Evolutionary conservation across 2,888 invertebrate species (phyloP).

Genomic region (Myopa testacea): DNA sequence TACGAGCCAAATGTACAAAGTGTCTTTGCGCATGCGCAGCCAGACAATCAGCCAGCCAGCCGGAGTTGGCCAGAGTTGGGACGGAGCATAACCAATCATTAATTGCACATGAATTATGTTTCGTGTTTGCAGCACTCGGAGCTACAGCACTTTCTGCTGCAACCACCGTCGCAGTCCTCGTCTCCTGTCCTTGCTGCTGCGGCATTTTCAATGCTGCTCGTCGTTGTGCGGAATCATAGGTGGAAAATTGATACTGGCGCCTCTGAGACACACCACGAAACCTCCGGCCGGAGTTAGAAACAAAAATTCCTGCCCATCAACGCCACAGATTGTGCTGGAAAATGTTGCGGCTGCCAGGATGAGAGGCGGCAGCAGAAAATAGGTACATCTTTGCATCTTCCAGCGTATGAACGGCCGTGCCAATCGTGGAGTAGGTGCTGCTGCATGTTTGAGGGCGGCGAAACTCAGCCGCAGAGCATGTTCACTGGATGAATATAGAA

Average conservation of each 20-base stretch:
- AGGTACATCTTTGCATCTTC: neutral
- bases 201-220: conserved; percentile 35
- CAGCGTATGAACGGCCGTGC: neutral
- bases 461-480: conserved; percentile 19
- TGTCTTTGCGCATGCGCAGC: conserved; percentile 37
- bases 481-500: neutral
- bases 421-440: conserved; percentile 8
- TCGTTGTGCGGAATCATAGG: conserved; percentile 21
- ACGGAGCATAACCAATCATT: conserved; percentile 61
- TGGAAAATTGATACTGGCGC: conserved; percentile 47
- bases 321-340: neutral
- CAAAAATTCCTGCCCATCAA: conserved; percentile 17
- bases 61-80: conserved; percentile 32
- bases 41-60: conserved; percentile 46
- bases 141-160: conserved; percentile 33
- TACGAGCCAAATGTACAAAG: neutral
- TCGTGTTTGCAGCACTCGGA: conserved; percentile 30
- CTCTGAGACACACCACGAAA: conserved; percentile 43
- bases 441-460: conserved; percentile 20
- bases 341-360: conserved; percentile 15
- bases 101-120: conserved; percentile 62
- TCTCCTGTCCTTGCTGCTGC: conserved; percentile 30
- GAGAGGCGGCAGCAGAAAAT: conserved; percentile 4
- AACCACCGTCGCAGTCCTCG: conserved; percentile 29
- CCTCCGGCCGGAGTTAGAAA: conserved; percentile 7